Evolutionary conservation across 2,888 invertebrate genomes (phyloP).

Genomic region (Lucinisca nassula): DNA sequence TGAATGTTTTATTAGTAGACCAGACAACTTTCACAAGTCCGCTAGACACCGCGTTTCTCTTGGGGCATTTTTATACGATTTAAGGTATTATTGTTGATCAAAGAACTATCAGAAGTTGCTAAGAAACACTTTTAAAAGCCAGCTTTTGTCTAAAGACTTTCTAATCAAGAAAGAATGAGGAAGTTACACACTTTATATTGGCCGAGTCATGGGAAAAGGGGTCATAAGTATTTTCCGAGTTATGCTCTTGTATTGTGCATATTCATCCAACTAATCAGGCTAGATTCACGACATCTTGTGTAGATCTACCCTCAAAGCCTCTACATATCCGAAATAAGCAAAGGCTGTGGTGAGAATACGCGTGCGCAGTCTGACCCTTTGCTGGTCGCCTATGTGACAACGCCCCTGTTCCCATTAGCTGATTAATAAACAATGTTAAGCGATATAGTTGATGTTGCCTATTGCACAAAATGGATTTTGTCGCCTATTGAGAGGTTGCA

Average conservation of each 20-base stretch:
- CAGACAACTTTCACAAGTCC: not conserved
- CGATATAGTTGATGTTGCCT: not conserved
- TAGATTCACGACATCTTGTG: no score
- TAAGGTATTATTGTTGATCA: not conserved
- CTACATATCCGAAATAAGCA: no score
- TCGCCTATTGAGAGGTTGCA: no score
- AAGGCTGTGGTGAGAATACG: no score
- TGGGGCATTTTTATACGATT: not conserved
- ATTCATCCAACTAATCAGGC: no score
- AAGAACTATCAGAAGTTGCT: not conserved
- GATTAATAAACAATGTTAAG: not conserved
- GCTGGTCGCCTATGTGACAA: no score
- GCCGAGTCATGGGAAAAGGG: no score
- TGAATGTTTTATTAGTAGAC: conserved; percentile 2
- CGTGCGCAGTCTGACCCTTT: no score
- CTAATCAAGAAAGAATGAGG: not conserved
- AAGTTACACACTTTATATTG: not conserved
- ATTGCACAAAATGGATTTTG: not conserved
- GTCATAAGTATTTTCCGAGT: no score
- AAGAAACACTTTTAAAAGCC: not conserved
- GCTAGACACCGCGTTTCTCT: not conserved
- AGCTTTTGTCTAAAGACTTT: not conserved
- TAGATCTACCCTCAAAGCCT: no score
- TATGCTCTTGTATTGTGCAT: no score
- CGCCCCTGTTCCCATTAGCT: no score